phyloP scores from a whole-genome alignment of 2,888 invertebrate species.

The Tetrapedia diversipes region DNA sequence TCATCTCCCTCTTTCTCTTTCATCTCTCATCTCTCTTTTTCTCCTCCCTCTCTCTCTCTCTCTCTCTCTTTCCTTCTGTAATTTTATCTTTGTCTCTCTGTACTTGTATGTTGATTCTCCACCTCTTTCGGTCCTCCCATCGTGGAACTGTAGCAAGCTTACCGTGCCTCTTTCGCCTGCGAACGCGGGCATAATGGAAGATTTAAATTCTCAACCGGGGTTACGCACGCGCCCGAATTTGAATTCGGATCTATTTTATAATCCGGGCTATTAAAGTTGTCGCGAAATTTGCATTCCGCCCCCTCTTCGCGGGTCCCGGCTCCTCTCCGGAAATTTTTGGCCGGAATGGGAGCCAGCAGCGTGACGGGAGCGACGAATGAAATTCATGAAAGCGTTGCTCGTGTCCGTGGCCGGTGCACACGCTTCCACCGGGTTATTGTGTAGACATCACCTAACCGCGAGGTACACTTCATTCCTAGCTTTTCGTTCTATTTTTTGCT shows the following conservation, averaged over 20 bases:
- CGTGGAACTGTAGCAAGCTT: conserved; percentile 50
- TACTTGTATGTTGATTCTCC: background rate
- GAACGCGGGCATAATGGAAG: conserved; percentile 62
- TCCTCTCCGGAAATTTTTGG: conserved; percentile 52
- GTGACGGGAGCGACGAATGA: conserved; percentile 54
- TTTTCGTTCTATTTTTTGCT: background rate
- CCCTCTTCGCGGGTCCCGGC: background rate
- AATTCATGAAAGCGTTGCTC: conserved; percentile 56
- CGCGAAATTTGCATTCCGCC: conserved; percentile 55
- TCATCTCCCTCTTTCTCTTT: too few relatives aligned
- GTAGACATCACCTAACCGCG: conserved; percentile 21
- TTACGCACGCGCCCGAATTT: conserved; percentile 52
- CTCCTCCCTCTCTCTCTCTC: background rate
- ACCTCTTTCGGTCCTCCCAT: conserved; percentile 15
- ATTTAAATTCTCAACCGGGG: conserved; percentile 65
- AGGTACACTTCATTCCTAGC: background rate
- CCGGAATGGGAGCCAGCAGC: conserved; percentile 50
- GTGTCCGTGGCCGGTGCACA: conserved; percentile 12
- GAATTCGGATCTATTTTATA: conserved; percentile 68
- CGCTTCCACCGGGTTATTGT: conserved; percentile 42
- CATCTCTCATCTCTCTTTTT: background rate
- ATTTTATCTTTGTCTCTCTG: too few relatives aligned
- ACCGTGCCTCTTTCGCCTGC: conserved; percentile 32
- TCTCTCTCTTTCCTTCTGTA: background rate
- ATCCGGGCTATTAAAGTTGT: conserved; percentile 67